These are phyloP conservation scores for Synanceia verrucosa DNA, from an alignment of 2,797 vertebrate genomes.

Conservation along the genomic window DNA sequence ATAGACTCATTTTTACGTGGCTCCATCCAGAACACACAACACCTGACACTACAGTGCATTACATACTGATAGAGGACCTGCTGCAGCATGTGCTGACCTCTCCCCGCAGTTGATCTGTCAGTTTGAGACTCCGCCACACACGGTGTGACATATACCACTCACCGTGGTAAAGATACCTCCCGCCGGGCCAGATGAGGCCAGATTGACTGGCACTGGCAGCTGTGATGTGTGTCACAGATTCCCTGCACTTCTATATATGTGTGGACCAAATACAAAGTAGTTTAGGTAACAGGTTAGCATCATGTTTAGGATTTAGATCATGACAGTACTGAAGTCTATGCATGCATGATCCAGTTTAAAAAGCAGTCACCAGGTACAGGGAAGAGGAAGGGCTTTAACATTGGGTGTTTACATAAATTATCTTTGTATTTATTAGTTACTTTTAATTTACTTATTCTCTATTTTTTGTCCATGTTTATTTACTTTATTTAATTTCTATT, in stretches of 20 bases:
- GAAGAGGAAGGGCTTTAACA: too few relatives aligned
- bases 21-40: background rate
- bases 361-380: too few relatives aligned
- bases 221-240: too few relatives aligned
- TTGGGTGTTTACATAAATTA: too few relatives aligned
- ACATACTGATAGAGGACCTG: slow-evolving; percentile 12
- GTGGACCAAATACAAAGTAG: slow-evolving; percentile 2
- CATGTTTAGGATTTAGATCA: background rate
- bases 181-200: slow-evolving; percentile 64
- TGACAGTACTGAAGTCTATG: too few relatives aligned
- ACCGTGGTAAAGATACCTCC: slow-evolving; percentile 36
- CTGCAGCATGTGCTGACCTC: slow-evolving; percentile 23
- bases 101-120: slow-evolving; percentile 24
- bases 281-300: background rate
- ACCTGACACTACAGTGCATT: background rate
- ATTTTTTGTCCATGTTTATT: too few relatives aligned
- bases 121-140: slow-evolving; percentile 35
- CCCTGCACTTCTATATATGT: slow-evolving; percentile 44
- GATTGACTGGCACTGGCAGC: slow-evolving; percentile 70
- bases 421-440: too few relatives aligned
- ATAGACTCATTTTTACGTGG: background rate
- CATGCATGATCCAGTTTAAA: too few relatives aligned
- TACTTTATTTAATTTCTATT: too few relatives aligned
- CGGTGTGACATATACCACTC: slow-evolving; percentile 43
- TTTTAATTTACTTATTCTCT: too few relatives aligned